Conservation (phyloP, 2,113 vertebrate species). For the Pygoscelis adeliae region DNA sequence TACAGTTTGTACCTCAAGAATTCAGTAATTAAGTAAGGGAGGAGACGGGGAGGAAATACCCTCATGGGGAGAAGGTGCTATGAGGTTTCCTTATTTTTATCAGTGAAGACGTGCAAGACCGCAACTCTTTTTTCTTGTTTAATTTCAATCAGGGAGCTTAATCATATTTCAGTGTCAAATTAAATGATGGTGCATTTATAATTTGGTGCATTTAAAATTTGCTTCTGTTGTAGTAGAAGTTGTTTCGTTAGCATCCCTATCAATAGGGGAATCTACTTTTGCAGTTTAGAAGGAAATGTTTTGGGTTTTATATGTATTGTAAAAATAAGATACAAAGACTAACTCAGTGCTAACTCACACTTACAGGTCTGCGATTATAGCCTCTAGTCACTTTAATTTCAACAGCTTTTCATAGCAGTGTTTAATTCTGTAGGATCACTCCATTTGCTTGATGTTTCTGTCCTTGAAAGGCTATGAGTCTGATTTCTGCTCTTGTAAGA, state of each 20-base stretch:
- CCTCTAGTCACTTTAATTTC: slow-evolving; percentile 47
- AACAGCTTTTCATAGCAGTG: slow-evolving; percentile 41
- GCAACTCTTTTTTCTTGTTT: background rate
- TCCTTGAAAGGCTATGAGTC: slow-evolving; percentile 61
- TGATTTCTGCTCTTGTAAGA: slow-evolving; percentile 35
- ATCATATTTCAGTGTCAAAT: background rate
- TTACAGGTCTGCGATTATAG: background rate
- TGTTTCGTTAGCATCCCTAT: background rate
- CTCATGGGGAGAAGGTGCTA: background rate
- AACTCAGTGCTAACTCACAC: background rate
- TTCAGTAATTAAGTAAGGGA: background rate
- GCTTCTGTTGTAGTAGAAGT: background rate
- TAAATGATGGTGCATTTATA: background rate
- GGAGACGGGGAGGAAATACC: background rate
- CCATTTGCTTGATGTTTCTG: slow-evolving; percentile 55
- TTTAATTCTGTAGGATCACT: slow-evolving; percentile 50
- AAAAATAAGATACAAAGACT: background rate
- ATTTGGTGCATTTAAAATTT: background rate
- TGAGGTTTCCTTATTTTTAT: slow-evolving; percentile 17
- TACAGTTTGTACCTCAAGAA: background rate
- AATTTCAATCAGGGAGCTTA: slow-evolving; percentile 1
- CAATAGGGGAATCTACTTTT: background rate
- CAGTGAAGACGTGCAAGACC: background rate
- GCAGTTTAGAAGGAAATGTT: background rate
- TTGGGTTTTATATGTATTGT: background rate